Evolutionary conservation across 2,888 invertebrate species (phyloP).

Genomic region (Rosalia funebris): DNA sequence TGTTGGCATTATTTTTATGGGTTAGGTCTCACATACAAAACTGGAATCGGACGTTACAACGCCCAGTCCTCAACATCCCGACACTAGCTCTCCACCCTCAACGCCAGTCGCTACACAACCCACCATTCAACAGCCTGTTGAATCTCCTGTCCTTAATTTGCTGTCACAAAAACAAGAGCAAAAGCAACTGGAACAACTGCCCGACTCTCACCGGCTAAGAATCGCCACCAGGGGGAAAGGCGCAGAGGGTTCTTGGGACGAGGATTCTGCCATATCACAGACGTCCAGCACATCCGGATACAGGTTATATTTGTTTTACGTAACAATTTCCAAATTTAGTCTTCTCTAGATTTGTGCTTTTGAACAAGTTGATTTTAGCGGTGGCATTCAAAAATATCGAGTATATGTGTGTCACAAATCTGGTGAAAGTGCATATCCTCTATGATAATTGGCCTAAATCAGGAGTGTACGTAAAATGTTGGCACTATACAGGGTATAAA

Average conservation of each 20-base stretch:
- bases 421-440: no score
- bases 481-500: no score
- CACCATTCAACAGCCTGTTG: slow-evolving; percentile 45
- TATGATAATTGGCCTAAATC: no score
- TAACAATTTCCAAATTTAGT: no score
- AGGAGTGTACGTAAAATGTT: no score
- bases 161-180: slow-evolving; percentile 19
- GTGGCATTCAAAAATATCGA: no score
- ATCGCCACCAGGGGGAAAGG: slow-evolving; percentile 57
- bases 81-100: slow-evolving; percentile 51
- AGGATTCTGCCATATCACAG: slow-evolving; percentile 78
- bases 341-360: background rate
- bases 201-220: slow-evolving; percentile 58
- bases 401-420: no score
- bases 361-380: no score
- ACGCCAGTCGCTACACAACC: slow-evolving; percentile 30
- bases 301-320: no score
- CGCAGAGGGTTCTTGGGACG: slow-evolving; percentile 83
- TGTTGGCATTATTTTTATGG: no score
- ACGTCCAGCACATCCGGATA: slow-evolving; percentile 90
- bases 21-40: slow-evolving; percentile 67
- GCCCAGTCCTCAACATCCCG: slow-evolving; percentile 36
- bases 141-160: slow-evolving; percentile 1
- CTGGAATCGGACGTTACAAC: slow-evolving; percentile 60
- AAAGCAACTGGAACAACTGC: slow-evolving; percentile 27